Conservation (phyloP, 1,140 invertebrate genomes). For the Trissolcus basalis region DNA sequence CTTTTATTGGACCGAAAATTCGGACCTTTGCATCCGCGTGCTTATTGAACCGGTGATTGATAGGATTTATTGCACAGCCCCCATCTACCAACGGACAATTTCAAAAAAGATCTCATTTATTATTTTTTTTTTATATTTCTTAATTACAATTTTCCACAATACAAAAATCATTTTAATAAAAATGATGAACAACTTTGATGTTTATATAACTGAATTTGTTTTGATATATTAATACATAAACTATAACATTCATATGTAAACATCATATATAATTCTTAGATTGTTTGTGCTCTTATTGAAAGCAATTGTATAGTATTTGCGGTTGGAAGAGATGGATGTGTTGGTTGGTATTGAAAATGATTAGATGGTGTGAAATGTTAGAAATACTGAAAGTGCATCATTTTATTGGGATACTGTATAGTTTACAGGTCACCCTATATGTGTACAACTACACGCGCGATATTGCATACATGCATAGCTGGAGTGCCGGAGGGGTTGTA, state of each 20-base stretch:
- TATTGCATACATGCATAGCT: conserved; percentile 23
- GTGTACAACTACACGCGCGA: conserved; percentile 32
- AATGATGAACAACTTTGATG: no score
- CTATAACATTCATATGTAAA: no score
- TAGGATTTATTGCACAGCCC: conserved; percentile 29
- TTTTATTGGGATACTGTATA: conserved; percentile 36
- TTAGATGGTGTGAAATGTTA: not conserved
- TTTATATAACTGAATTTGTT: no score
- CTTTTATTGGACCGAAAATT: conserved; percentile 30
- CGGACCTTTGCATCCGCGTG: conserved; percentile 3
- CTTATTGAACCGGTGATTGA: conserved; percentile 34
- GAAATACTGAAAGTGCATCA: conserved; percentile 40
- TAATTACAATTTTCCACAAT: no score
- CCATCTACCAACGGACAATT: no score
- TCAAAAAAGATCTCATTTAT: conserved; percentile 18
- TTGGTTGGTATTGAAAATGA: not conserved
- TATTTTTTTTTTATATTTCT: no score
- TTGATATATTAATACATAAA: no score
- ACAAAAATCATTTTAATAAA: no score
- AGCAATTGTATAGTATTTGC: no score
- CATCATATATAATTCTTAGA: no score
- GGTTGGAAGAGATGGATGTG: no score
- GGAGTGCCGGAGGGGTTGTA: conserved; percentile 57
- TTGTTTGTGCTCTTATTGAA: no score
- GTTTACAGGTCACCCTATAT: conserved; percentile 50